phyloP scores from a whole-genome alignment of 2,113 vertebrate species.

The Lasiurus cinereus region DNA sequence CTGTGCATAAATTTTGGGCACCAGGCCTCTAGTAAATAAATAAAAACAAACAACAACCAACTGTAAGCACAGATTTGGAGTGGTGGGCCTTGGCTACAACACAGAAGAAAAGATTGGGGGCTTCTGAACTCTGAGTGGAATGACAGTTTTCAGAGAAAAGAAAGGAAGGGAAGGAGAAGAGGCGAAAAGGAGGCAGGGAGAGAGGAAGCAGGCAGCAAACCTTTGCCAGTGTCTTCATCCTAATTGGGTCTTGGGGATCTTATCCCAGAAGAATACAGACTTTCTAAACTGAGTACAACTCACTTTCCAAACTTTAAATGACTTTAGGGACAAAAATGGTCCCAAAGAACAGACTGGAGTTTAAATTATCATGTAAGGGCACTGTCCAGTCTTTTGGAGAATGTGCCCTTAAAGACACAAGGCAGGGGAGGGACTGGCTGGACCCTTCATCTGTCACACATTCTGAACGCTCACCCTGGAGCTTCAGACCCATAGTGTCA shows the following conservation, averaged over 20 bases:
- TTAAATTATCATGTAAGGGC: slow-evolving; percentile 70
- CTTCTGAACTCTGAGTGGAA: background rate
- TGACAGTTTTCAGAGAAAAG: background rate
- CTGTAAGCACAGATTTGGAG: background rate
- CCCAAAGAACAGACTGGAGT: slow-evolving; percentile 42
- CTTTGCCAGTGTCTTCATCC: background rate
- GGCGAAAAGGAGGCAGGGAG: too few species aligned
- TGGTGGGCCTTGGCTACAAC: background rate
- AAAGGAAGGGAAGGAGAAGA: background rate
- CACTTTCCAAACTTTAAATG: slow-evolving; percentile 75
- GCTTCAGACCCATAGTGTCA: background rate
- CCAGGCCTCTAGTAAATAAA: too few species aligned
- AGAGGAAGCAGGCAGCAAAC: background rate
- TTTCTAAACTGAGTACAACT: slow-evolving; percentile 58
- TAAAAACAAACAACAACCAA: too few species aligned
- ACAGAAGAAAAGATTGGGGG: background rate
- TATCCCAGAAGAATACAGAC: slow-evolving; percentile 75
- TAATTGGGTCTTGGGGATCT: slow-evolving; percentile 78
- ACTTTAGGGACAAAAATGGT: slow-evolving; percentile 66
- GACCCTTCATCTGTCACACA: background rate
- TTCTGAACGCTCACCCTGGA: background rate
- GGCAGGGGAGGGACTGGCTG: background rate
- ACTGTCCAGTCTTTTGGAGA: slow-evolving; percentile 52
- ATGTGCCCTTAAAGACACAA: background rate
- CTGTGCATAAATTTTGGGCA: too few species aligned